phyloP scores from a whole-genome alignment of 92 coral and sea anemone genomes.

The Parazoanthus darwini region DNA sequence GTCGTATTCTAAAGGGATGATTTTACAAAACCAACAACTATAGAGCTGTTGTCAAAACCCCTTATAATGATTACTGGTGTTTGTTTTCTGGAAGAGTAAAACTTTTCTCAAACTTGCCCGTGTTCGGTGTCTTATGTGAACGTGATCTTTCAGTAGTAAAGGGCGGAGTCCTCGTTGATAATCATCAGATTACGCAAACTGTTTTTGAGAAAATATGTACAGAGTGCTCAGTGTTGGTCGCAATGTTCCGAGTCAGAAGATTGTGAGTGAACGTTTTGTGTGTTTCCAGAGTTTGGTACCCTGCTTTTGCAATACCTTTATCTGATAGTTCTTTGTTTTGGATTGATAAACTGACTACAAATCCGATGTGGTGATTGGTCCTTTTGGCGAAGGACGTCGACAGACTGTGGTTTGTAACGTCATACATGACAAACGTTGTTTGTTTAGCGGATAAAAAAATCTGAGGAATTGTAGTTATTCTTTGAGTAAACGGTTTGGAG shows the following conservation, averaged over 20 bases:
- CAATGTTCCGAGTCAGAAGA: too few species aligned
- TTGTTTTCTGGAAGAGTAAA: not conserved
- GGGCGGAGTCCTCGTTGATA: not conserved
- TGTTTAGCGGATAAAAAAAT: constrained; percentile 9
- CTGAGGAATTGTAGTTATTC: constrained; percentile 21
- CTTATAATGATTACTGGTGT: not conserved
- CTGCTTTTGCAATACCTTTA: not conserved
- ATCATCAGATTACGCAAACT: not conserved
- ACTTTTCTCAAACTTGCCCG: too few species aligned
- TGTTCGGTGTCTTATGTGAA: not conserved
- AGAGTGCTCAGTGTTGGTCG: not conserved
- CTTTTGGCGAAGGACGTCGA: not conserved
- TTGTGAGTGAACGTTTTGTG: not conserved
- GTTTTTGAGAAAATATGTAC: not conserved
- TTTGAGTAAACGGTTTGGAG: constrained; percentile 10
- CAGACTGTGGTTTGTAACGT: not conserved
- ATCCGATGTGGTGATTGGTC: not conserved
- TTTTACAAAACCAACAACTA: too few species aligned
- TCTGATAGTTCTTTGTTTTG: not conserved
- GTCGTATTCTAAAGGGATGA: too few species aligned
- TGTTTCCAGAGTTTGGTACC: not conserved
- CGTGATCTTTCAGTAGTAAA: not conserved
- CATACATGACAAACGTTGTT: not conserved
- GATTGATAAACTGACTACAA: not conserved
- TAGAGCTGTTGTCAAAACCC: too few species aligned